Evolutionary conservation across 2,113 vertebrate species (phyloP), one percentile per base, ranked within the genome.

Genomic region (Tenebrosternarchus preto): DNA sequence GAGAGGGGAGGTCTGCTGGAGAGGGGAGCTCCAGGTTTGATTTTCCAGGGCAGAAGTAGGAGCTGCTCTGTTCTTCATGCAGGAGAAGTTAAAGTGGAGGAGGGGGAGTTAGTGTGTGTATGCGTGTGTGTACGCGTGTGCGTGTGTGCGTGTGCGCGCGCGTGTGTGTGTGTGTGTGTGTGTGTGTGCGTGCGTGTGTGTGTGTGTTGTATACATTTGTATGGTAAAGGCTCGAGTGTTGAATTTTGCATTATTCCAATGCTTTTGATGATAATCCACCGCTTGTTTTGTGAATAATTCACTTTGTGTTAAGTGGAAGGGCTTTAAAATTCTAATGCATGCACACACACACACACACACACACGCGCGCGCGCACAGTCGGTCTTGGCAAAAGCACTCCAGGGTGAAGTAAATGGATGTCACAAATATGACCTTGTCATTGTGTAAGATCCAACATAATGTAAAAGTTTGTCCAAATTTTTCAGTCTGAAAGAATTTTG

Each of bases 211-310:
- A 46, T 27, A 46, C 6, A 39, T 85, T 57, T 71, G 63, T 50
- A 27, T 63, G 64, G 31, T 57, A 81, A 63, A 50, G 29, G 61
- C 67, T 17, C n/a, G 56, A 55, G 31, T 12, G 17, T 29, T 84
- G 61, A 74, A 81, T 74, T 81, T 81, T 81, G 50, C 63, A 84
- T 77, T 39, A 83, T 63, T 60, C 74, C 27, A 69, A 81, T 31
- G 55, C 69, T 77, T 85, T 85, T 76, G 73, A 80, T 80, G 68
- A 72, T 66, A 75, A 82, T 80, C 12, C 3, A 31, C 50, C 76
- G n/a, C 77, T 80, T 80, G 67, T 78, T 81, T 82, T 69, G 69
- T 80, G 69, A 80, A 82, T 80, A 77, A 80, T 85, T 85, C 77
- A 70, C 73, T 77, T 85, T 73, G 70, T 70, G 50, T 70, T 73